Conservation (phyloP, 2,888 invertebrate species). For the Heliconius ismenius region DNA sequence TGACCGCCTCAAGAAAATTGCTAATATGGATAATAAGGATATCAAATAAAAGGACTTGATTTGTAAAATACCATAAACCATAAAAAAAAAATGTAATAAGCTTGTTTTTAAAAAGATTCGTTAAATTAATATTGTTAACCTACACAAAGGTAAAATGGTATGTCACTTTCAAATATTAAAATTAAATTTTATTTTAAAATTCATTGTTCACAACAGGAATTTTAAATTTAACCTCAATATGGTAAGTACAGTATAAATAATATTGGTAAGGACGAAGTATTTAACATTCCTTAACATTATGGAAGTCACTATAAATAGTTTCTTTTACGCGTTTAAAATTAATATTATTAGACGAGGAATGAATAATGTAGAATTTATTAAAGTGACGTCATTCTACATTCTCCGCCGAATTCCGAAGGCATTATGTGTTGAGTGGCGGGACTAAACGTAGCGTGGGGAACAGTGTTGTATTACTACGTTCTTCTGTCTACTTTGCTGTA, state of each 20-base stretch:
- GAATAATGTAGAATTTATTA: not conserved
- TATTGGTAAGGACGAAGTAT: slow-evolving; percentile 1
- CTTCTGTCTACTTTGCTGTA: too few relatives aligned
- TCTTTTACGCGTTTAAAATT: slow-evolving; percentile 2
- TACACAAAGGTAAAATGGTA: too few relatives aligned
- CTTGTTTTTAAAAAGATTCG: too few relatives aligned
- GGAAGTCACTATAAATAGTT: not conserved
- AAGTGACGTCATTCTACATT: not conserved
- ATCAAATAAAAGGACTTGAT: too few relatives aligned
- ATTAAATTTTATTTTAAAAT: not conserved
- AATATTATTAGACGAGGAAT: not conserved
- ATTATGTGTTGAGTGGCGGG: not conserved
- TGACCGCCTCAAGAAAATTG: too few relatives aligned
- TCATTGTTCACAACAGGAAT: not conserved
- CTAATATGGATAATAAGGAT: too few relatives aligned
- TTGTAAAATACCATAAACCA: too few relatives aligned
- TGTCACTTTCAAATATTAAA: not conserved
- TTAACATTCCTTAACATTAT: slow-evolving; percentile 6
- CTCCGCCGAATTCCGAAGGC: not conserved
- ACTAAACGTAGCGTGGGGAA: not conserved
- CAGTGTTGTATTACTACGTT: too few relatives aligned
- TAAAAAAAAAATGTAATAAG: too few relatives aligned
- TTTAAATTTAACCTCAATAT: not conserved
- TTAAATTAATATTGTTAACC: not conserved
- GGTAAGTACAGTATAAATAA: not conserved